Base-by-base conservation (phyloP, 2,888 invertebrate species). In the Rhamnusium bicolor region DNA sequence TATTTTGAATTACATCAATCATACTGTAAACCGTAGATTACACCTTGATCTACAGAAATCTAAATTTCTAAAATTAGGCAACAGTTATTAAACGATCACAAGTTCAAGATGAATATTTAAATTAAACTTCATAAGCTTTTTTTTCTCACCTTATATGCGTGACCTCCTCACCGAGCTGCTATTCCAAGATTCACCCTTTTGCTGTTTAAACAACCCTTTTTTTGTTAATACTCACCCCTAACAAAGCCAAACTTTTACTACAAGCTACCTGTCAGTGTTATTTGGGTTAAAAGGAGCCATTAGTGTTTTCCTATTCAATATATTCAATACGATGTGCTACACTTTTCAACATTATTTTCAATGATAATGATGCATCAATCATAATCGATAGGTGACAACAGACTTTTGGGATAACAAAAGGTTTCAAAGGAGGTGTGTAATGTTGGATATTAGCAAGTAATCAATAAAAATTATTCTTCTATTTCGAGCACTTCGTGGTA, bases 131-230 rank as follows among this genome's bases (percentile, higher is more conserved):
- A 24, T 6, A 6, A 10, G 18, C 8, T 51, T 18, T 51, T n/a
- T 63, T 63, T 29, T 63, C 63, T 24, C 63, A 29, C 63, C 49
- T 8, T 2, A 51, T 49, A 63, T 3, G 4, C 19, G 18, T 32
- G 18, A 18, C 10, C 24, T 65, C 40, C 19, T 5, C 10, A 32
- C 12, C 29, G 19, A 32, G 51, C 32, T 65, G 16, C n/a, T 16
- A 32, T 65, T 65, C 53, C 65, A 19, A 65, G 65, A 65, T 69
- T 61, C 69, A 74, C 74, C 74, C 74, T 67, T 71, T 71, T 49
- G 47, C 56, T 69, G 71, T 75, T 73, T 71, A 75, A 77, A 77
- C 70, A 75, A 72, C 73, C 77, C 74, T 63, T 77, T 77, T n/a
- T 77, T 75, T 63, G 62, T 67, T 65, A 65, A 53, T 27, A 53